phyloP scores from a whole-genome alignment of 1,140 invertebrate species.

The Atta colombica region DNA sequence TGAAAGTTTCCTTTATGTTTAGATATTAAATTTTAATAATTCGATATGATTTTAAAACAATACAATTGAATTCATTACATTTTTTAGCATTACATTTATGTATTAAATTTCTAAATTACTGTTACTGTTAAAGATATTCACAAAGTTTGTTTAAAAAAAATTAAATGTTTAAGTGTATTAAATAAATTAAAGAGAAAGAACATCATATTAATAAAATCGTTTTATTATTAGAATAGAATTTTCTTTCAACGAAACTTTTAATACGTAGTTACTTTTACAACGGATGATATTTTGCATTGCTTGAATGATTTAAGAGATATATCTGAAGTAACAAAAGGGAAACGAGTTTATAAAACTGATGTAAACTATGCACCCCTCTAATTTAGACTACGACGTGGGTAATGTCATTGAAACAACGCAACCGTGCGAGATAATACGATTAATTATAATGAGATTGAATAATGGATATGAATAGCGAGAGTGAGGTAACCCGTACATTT shows the following conservation, averaged over 20 bases:
- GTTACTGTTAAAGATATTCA: neutral
- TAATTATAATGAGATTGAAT: constrained; percentile 65
- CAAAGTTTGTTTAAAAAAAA: neutral
- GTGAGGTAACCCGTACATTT: constrained; percentile 48
- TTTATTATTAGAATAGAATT: neutral
- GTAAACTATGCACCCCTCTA: neutral
- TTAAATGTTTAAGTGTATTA: too few species aligned
- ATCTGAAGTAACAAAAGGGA: neutral
- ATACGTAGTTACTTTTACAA: neutral
- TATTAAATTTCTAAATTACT: neutral
- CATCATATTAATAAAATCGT: neutral
- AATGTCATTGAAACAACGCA: constrained; percentile 1
- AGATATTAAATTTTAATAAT: neutral
- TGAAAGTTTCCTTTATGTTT: too few species aligned
- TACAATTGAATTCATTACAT: neutral
- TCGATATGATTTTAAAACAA: neutral
- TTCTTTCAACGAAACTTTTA: neutral
- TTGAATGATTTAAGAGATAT: neutral
- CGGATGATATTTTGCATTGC: neutral
- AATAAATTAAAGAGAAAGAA: neutral
- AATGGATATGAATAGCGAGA: constrained; percentile 65
- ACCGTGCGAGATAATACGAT: constrained; percentile 32
- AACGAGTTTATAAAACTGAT: neutral
- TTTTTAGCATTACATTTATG: neutral
- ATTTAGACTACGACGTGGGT: neutral